Evolutionary conservation across 2,888 invertebrate genomes (phyloP).

Genomic region (Cephus spinipes): DNA sequence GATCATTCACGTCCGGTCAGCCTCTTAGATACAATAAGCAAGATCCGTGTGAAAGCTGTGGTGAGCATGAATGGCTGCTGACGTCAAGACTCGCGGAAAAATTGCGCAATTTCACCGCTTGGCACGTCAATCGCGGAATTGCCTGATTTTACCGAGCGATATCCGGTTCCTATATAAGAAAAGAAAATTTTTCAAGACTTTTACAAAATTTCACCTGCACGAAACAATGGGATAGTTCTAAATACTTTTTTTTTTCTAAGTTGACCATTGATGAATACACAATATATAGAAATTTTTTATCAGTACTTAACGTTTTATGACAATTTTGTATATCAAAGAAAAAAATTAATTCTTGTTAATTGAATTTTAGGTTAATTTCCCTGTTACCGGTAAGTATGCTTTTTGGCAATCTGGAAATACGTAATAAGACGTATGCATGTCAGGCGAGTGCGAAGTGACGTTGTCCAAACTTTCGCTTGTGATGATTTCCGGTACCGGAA

Average conservation of each 20-base stretch:
- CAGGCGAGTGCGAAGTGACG: not conserved
- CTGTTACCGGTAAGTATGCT: not conserved
- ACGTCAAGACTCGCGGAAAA: slow-evolving; percentile 62
- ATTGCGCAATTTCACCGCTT: slow-evolving; percentile 63
- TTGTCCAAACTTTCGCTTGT: slow-evolving; percentile 24
- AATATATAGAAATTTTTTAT: not conserved
- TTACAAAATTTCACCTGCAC: not conserved
- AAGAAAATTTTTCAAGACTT: not conserved
- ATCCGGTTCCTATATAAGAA: not conserved
- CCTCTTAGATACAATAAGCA: slow-evolving; percentile 45
- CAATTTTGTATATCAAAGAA: not conserved
- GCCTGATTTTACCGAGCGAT: slow-evolving; percentile 3
- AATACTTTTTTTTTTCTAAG: not conserved
- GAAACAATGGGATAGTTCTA: not conserved
- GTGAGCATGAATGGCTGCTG: slow-evolving; percentile 58
- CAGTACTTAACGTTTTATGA: not conserved
- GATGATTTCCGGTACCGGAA: slow-evolving; percentile 24
- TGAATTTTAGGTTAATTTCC: not conserved
- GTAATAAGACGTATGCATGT: not conserved
- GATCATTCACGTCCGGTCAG: slow-evolving; percentile 25
- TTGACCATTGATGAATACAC: not conserved
- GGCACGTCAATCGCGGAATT: slow-evolving; percentile 28
- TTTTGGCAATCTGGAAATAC: not conserved
- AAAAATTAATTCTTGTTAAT: not conserved
- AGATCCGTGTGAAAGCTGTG: slow-evolving; percentile 65